Conservation (phyloP, 64 coral and sea anemone genomes). For the Porites lutea region DNA sequence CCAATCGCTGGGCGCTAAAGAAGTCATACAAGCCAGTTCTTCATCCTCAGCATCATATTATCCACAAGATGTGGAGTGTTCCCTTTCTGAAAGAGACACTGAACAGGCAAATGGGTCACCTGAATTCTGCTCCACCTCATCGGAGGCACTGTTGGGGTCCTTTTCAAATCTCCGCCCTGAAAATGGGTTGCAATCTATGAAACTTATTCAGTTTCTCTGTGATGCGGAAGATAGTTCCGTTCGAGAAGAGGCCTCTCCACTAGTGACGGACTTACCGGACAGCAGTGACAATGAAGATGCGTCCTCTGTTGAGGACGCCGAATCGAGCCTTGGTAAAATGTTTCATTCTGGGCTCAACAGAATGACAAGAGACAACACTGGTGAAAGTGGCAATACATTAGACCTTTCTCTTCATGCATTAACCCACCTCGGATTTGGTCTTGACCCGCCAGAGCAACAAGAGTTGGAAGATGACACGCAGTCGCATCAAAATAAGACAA, state of each 20-base stretch:
- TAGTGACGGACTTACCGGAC: conserved; percentile 2
- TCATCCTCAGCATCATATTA: neutral
- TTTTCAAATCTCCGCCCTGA: neutral
- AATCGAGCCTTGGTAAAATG: conserved; percentile 2
- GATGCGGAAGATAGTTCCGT: neutral
- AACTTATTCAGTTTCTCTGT: neutral
- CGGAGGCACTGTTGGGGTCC: neutral
- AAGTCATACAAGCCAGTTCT: neutral
- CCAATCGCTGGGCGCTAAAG: neutral
- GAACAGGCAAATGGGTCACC: neutral
- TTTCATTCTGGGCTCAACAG: neutral
- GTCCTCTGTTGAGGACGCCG: neutral
- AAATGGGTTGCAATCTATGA: neutral
- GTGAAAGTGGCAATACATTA: neutral
- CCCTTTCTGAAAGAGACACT: neutral
- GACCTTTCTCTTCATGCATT: neutral
- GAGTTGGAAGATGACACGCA: neutral
- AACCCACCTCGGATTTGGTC: neutral
- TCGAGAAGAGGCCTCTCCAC: neutral
- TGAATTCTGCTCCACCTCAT: neutral
- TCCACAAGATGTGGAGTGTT: neutral
- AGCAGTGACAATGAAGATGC: neutral
- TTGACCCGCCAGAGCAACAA: neutral
- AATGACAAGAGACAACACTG: neutral
- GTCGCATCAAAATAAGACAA: too few species aligned